Percentiles rank a stretch among this genome's conserved stretches.
These are phyloP conservation scores for Isurus oxyrinchus DNA, from an alignment of 2,113 vertebrate species.

Conservation along the genomic window DNA sequence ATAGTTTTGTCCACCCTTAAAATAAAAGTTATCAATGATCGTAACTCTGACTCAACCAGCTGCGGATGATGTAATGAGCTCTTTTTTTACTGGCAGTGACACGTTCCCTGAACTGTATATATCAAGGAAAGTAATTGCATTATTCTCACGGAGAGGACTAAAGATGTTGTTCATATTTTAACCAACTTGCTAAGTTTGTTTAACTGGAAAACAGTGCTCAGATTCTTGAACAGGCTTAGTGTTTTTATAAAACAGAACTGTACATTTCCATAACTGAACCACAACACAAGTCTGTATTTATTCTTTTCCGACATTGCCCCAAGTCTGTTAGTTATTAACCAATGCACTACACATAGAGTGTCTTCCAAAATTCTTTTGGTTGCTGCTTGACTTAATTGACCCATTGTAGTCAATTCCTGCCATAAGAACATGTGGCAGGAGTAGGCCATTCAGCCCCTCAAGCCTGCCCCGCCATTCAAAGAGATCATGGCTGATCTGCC, in stretches of 20 bases:
- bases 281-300: constrained; percentile 11
- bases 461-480: too few species aligned
- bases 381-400: neutral
- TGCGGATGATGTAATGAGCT: neutral
- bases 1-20: neutral
- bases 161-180: neutral
- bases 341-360: neutral
- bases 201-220: neutral
- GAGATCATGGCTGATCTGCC: too few species aligned
- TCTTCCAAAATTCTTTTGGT: constrained; percentile 9
- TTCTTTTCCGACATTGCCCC: neutral
- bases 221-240: neutral
- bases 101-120: neutral
- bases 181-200: neutral
- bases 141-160: neutral
- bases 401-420: neutral
- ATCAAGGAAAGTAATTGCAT: neutral
- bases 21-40: neutral
- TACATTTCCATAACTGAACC: neutral
- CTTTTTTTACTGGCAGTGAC: neutral
- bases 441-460: too few species aligned
- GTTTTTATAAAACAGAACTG: neutral
- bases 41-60: neutral
- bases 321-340: neutral
- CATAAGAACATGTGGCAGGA: too few species aligned